These are phyloP conservation scores for Cetoscarus ocellatus DNA, from an alignment of 2,797 vertebrate genomes.

Conservation along the genomic window DNA sequence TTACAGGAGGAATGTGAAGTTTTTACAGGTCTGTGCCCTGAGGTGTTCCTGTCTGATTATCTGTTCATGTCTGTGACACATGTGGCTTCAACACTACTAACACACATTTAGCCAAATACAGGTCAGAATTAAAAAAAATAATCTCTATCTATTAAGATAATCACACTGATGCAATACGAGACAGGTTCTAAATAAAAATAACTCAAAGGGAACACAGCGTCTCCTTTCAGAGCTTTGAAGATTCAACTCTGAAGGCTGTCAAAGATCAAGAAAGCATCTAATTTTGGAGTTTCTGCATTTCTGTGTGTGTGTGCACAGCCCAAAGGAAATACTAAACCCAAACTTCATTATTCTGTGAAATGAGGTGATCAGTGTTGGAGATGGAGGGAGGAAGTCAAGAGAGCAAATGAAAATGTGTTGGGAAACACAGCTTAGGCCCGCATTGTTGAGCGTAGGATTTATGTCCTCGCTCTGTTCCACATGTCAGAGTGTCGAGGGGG, in stretches of 20 bases:
- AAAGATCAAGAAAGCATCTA: slow-evolving; percentile 64
- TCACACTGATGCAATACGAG: slow-evolving; percentile 17
- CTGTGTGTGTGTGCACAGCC: slow-evolving; percentile 29
- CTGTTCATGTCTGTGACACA: slow-evolving; percentile 1
- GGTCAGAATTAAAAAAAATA: slow-evolving; percentile 35
- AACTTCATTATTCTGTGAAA: slow-evolving; percentile 57
- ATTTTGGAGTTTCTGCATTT: slow-evolving; percentile 62
- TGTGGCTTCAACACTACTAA: slow-evolving; percentile 3
- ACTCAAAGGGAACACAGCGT: slow-evolving; percentile 47
- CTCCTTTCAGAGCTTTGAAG: slow-evolving; percentile 57
- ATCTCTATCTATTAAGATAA: slow-evolving; percentile 59
- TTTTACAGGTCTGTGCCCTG: slow-evolving; percentile 1
- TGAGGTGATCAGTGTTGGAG: slow-evolving; percentile 41
- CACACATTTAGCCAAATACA: slow-evolving; percentile 9
- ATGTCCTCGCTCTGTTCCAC: slow-evolving; percentile 58
- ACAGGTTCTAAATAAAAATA: slow-evolving; percentile 69
- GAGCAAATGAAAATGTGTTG: slow-evolving; percentile 48
- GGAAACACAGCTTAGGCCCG: slow-evolving; percentile 56
- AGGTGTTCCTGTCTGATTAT: not conserved
- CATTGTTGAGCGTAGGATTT: slow-evolving; percentile 69
- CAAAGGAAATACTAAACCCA: slow-evolving; percentile 43
- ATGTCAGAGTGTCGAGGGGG: slow-evolving; percentile 54
- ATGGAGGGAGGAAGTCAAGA: slow-evolving; percentile 47
- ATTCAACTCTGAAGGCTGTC: slow-evolving; percentile 34
- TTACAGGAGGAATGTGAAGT: no score